Conservation (phyloP, 2,888 invertebrate genomes). For the Candidula unifasciata region DNA sequence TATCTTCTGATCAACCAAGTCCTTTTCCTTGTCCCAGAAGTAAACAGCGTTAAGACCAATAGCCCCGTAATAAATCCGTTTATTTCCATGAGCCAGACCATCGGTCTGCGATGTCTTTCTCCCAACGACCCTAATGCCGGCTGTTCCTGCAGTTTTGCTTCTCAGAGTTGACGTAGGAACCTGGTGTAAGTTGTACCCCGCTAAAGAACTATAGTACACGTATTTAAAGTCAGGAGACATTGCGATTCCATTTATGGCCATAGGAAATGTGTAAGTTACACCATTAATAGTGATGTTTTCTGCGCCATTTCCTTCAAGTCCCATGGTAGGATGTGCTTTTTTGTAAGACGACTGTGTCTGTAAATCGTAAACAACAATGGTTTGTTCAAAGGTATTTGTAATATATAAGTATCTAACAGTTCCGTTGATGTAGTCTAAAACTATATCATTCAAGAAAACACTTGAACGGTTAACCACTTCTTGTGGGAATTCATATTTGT, state of each 20-base stretch:
- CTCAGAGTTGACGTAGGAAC: constrained; percentile 61
- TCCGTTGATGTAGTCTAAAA: constrained; percentile 64
- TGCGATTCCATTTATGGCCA: constrained; percentile 67
- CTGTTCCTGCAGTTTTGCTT: constrained; percentile 49
- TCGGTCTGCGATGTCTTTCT: constrained; percentile 61
- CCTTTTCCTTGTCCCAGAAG: constrained; percentile 61
- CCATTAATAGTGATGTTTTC: constrained; percentile 54
- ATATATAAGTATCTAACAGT: constrained; percentile 64
- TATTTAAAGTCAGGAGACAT: constrained; percentile 65
- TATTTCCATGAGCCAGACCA: constrained; percentile 64
- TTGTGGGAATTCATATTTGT: constrained; percentile 61
- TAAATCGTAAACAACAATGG: constrained; percentile 65
- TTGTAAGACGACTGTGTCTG: constrained; percentile 57
- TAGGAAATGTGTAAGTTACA: constrained; percentile 49
- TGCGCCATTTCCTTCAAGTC: constrained; percentile 51
- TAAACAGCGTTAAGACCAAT: constrained; percentile 61
- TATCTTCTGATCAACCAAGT: constrained; percentile 54
- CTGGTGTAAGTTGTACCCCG: constrained; percentile 59
- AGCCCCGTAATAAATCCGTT: constrained; percentile 63
- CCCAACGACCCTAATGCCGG: constrained; percentile 59
- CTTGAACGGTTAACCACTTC: constrained; percentile 57
- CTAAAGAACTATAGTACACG: constrained; percentile 65
- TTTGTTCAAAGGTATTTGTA: constrained; percentile 61
- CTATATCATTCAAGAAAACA: constrained; percentile 68
- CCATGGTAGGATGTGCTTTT: constrained; percentile 61